phyloP scores from a whole-genome alignment of 2,797 vertebrate genomes.

The Spizella passerina region DNA sequence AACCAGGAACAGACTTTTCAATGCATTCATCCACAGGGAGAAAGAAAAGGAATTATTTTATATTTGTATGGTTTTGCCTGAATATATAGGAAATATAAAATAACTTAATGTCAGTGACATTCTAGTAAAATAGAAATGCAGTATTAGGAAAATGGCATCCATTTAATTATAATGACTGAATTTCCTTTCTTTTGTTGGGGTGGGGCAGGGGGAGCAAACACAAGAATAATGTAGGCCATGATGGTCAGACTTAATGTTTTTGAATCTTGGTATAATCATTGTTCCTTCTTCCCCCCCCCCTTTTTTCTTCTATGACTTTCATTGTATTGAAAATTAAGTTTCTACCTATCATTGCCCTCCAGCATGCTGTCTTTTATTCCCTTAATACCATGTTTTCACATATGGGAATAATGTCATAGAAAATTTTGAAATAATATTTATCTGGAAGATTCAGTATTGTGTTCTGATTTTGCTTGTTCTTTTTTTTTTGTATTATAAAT shows the following conservation, averaged over 20 bases:
- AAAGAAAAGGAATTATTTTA: background rate
- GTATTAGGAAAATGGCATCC: background rate
- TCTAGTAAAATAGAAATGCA: background rate
- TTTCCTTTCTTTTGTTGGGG: background rate
- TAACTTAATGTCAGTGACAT: background rate
- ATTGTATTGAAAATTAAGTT: conserved; percentile 11
- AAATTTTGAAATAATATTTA: background rate
- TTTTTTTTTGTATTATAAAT: background rate
- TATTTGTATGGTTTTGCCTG: background rate
- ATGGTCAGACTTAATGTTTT: background rate
- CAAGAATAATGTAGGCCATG: background rate
- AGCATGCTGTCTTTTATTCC: background rate
- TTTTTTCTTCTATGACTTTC: background rate
- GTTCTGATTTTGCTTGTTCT: background rate
- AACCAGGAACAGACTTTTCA: background rate
- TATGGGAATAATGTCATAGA: background rate
- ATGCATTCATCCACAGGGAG: background rate
- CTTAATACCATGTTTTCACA: background rate
- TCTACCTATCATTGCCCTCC: background rate
- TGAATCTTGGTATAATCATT: background rate
- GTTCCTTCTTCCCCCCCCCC: background rate
- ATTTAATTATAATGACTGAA: background rate
- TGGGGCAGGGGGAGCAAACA: background rate
- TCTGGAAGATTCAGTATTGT: background rate
- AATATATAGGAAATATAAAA: background rate